Percentiles rank a stretch among this genome's conserved stretches.
These are phyloP conservation scores for Bungarus multicinctus DNA, from an alignment of 2,113 vertebrate genomes.

Conservation along the genomic window DNA sequence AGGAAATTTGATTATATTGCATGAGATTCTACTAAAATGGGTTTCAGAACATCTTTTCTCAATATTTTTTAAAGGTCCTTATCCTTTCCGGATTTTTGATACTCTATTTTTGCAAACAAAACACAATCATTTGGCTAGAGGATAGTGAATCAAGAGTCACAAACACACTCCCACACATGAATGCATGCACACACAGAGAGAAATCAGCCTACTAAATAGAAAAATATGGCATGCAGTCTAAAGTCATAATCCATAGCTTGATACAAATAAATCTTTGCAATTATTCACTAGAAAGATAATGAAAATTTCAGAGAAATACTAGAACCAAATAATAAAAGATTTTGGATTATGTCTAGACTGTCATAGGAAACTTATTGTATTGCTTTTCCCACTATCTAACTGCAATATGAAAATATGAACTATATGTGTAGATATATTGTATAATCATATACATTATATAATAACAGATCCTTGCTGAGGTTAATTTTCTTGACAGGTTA, in stretches of 20 bases:
- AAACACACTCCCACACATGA: background rate
- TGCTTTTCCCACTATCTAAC: background rate
- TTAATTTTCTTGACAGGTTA: background rate
- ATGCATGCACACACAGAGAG: background rate
- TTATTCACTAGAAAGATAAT: background rate
- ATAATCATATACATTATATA: background rate
- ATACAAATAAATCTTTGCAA: background rate
- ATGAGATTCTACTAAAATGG: conserved; percentile 5
- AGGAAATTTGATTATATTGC: conserved; percentile 5
- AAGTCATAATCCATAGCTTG: background rate
- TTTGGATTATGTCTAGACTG: too few relatives aligned
- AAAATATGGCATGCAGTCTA: background rate
- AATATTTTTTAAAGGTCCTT: background rate
- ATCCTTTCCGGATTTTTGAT: background rate
- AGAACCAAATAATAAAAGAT: background rate
- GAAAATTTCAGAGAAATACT: background rate
- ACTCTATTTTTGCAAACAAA: background rate
- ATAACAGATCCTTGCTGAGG: background rate
- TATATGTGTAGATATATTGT: background rate
- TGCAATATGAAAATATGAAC: background rate
- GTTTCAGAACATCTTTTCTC: conserved; percentile 22
- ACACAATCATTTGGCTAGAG: background rate
- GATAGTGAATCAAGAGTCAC: background rate
- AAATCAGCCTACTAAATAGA: background rate
- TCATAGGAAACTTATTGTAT: background rate